Base-by-base conservation (phyloP, 1,140 invertebrate species). In the Harpegnathos saltator region DNA sequence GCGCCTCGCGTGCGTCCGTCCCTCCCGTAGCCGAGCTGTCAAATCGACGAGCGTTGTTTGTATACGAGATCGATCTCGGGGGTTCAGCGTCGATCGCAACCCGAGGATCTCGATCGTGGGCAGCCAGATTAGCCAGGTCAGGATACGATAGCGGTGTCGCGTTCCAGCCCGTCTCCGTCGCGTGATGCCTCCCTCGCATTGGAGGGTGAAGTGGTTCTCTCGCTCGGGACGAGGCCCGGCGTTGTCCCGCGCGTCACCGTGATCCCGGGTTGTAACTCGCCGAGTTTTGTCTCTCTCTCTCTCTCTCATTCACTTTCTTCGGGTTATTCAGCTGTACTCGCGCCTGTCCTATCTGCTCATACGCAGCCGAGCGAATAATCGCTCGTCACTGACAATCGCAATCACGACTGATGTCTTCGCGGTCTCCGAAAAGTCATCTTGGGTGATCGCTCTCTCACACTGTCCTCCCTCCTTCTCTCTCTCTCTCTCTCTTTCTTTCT, bases 61-160 rank as follows among this genome's bases (percentile, higher is more conserved):
- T 91, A 91, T 91, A 91, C 90, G 90, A 90, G 86, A 91, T 89
- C 87, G 72, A 88, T 91, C 89, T 91, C 89, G 85, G 72, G 19
- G 29, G 86, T 85, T 81, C 58, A 33, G 63, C 56, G 29, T 83
- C 48, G 71, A 58, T 56, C 44, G 50, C 56, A 26, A 56, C 29
- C 59, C 48, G 33, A 48, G 54, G 50, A 80, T 24, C 50, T 78
- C 50, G 52, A 69, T 78, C 69, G 71, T 59, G 69, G 33, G 56
- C 24, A 75, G 58, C 26, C 73, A 29, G 58, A 44, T 54, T 75
- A 69, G 84, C 56, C 61, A 65, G 38, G 17, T 63, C 82, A 91
- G 88, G 87, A 89, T 85, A 44, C 38, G 90, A 44, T 91, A 84
- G 3, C 73, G 1, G 69, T 29, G 22, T 48, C n/a, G 24, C 17